Conservation (phyloP, 2,797 vertebrate species). For the Spatula clypeata region DNA sequence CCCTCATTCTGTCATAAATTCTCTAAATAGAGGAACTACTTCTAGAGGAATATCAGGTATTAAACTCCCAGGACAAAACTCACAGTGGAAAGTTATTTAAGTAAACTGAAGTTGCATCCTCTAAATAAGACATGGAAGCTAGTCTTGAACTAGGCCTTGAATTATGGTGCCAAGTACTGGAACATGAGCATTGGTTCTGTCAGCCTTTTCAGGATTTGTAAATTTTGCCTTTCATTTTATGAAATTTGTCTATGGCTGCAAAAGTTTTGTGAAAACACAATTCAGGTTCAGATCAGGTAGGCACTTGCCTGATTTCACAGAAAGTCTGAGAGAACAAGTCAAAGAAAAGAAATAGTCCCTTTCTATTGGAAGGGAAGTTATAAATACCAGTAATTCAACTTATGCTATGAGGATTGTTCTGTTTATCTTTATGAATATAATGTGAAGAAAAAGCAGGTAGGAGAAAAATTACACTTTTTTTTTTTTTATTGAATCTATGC, state of each 20-base stretch:
- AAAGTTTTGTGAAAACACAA: neutral
- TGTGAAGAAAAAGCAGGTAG: neutral
- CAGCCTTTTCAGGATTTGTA: neutral
- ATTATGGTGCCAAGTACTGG: neutral
- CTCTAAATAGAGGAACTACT: neutral
- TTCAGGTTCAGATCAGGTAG: neutral
- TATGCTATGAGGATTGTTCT: neutral
- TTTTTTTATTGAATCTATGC: neutral
- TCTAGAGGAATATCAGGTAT: neutral
- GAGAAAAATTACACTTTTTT: neutral
- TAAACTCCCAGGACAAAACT: neutral
- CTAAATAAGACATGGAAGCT: neutral
- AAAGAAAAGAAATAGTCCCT: neutral
- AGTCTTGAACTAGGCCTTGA: neutral
- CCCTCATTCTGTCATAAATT: rapidly evolving
- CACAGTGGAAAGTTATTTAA: neutral
- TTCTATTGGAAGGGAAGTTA: neutral
- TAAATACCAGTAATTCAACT: neutral
- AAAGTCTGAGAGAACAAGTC: neutral
- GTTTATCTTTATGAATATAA: neutral
- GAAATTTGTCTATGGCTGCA: neutral
- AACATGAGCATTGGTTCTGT: neutral
- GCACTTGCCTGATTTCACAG: neutral
- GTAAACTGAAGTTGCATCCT: neutral
- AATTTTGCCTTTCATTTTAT: neutral